These are phyloP conservation scores for Galago senegalensis DNA, from an alignment of 2,797 vertebrate species.

Conservation along the genomic window DNA sequence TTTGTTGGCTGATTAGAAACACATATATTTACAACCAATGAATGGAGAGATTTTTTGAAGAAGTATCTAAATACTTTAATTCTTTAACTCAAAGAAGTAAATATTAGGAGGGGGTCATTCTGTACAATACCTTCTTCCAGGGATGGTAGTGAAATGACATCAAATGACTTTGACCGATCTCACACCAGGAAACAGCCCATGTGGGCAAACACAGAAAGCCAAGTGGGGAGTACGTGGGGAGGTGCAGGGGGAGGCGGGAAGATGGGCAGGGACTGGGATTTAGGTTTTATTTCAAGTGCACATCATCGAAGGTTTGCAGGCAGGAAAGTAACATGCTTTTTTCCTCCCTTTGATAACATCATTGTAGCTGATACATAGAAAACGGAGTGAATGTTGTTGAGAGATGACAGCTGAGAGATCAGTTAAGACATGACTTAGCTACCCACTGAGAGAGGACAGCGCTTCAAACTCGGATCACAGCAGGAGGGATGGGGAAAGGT, in stretches of 20 bases:
- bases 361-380: not conserved
- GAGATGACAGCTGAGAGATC: not conserved
- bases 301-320: not conserved
- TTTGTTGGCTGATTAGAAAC: not conserved
- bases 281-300: conserved; percentile 31
- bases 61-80: not conserved
- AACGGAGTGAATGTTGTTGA: not conserved
- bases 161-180: not conserved
- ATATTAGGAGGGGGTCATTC: not conserved
- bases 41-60: not conserved
- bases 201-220: not conserved
- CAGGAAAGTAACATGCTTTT: not conserved
- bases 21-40: not conserved
- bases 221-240: rapidly evolving
- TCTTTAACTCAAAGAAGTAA: not conserved
- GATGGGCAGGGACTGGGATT: not conserved
- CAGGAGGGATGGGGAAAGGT: not conserved
- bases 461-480: not conserved
- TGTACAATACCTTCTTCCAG: not conserved
- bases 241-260: not conserved
- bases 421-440: not conserved
- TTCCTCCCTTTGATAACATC: not conserved
- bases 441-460: not conserved
- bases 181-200: too few species aligned
- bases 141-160: not conserved